phyloP scores from a whole-genome alignment of 2,888 invertebrate genomes.

The Ophraella communa region DNA sequence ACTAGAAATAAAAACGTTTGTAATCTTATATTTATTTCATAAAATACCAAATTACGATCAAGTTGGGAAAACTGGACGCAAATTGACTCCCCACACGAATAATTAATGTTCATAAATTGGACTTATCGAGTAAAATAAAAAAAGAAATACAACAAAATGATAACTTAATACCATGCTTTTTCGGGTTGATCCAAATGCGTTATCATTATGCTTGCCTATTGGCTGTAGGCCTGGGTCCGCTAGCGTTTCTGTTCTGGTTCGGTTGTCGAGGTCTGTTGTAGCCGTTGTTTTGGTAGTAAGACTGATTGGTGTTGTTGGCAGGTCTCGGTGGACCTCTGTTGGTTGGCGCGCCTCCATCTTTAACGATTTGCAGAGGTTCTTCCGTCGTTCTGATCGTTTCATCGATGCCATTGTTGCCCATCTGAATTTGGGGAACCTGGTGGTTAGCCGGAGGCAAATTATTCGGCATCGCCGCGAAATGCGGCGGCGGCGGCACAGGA shows the following conservation, averaged over 20 bases:
- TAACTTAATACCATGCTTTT: conserved; percentile 31
- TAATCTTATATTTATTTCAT: not conserved
- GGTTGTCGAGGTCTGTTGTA: conserved; percentile 50
- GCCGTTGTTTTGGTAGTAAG: conserved; percentile 56
- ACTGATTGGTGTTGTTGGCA: conserved; percentile 48
- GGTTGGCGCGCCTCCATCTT: conserved; percentile 41
- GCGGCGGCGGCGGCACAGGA: conserved; percentile 66
- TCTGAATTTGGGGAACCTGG: conserved; percentile 44
- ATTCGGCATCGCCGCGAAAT: conserved; percentile 44
- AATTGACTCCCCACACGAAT: not conserved
- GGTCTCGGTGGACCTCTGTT: conserved; percentile 42
- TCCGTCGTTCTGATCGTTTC: conserved; percentile 42
- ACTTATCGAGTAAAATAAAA: conserved; percentile 31
- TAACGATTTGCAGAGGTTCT: conserved; percentile 29
- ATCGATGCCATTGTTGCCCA: conserved; percentile 42
- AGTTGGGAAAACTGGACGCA: not conserved
- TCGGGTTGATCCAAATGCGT: conserved; percentile 3
- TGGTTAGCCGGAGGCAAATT: conserved; percentile 48
- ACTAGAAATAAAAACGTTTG: not conserved
- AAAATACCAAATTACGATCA: not conserved
- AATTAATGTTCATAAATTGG: conserved; percentile 25
- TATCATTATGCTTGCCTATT: conserved; percentile 34
- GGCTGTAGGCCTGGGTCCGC: conserved; percentile 46
- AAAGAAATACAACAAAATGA: conserved; percentile 29
- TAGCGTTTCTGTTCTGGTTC: conserved; percentile 45